Evolutionary conservation across 2,888 invertebrate species (phyloP).

Genomic region (Miltochrista miniata): DNA sequence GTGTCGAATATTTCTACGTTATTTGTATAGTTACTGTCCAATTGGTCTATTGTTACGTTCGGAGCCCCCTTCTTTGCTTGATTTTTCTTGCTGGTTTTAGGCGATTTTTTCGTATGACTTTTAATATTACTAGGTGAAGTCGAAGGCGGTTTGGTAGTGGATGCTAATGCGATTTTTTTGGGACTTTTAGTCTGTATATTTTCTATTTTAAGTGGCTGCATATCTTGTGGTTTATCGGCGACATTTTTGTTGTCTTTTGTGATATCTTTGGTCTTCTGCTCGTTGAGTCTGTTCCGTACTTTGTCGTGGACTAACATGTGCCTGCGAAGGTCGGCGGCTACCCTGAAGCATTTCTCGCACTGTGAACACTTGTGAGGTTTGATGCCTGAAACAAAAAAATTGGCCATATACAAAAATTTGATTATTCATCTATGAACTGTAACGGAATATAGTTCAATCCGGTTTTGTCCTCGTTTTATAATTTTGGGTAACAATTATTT

Average conservation of each 20-base stretch:
- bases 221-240: slow-evolving; percentile 12
- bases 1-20: slow-evolving; percentile 51
- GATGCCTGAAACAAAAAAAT: slow-evolving; percentile 79
- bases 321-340: slow-evolving; percentile 91
- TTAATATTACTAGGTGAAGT: slow-evolving; percentile 5
- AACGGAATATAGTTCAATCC: too few relatives aligned
- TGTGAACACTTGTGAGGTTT: slow-evolving; percentile 89
- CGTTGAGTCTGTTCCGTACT: slow-evolving; percentile 47
- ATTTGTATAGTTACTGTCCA: slow-evolving; percentile 43
- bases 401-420: not conserved
- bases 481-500: too few relatives aligned
- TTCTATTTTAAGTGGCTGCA: slow-evolving; percentile 6
- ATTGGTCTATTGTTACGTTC: slow-evolving; percentile 59
- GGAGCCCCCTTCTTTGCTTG: slow-evolving; percentile 56
- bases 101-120: slow-evolving; percentile 20
- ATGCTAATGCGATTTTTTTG: slow-evolving; percentile 34
- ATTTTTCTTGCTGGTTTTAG: slow-evolving; percentile 28
- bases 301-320: slow-evolving; percentile 89
- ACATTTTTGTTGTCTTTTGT: slow-evolving; percentile 25
- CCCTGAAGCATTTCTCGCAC: slow-evolving; percentile 92
- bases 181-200: slow-evolving; percentile 9
- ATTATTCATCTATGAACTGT: too few relatives aligned
- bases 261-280: slow-evolving; percentile 40
- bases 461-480: too few relatives aligned
- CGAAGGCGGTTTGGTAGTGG: slow-evolving; percentile 22